Conservation (phyloP, 2,797 vertebrate species). For the Oreochromis mossambicus region DNA sequence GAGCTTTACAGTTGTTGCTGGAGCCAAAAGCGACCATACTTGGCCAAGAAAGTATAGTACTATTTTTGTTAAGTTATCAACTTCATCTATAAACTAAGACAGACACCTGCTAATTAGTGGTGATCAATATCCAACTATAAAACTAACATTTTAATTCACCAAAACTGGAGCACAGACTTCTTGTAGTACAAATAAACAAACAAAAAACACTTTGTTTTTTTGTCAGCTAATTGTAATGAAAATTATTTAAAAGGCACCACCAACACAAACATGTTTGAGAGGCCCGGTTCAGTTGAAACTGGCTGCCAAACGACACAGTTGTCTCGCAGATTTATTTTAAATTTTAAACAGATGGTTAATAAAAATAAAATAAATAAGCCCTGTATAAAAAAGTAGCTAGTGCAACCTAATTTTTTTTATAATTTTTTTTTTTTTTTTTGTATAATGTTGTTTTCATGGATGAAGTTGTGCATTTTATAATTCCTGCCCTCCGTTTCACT, state of each 20-base stretch:
- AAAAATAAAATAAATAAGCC: not conserved
- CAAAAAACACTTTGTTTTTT: not conserved
- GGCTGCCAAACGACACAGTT: not conserved
- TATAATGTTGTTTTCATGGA: not conserved
- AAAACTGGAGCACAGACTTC: not conserved
- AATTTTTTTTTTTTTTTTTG: not conserved
- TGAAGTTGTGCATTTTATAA: not conserved
- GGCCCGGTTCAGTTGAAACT: not conserved
- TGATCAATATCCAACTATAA: accelerated
- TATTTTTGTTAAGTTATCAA: not conserved
- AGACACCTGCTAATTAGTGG: not conserved
- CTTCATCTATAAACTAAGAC: not conserved
- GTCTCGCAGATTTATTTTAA: not conserved
- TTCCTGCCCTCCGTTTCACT: not conserved
- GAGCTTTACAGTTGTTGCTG: not conserved
- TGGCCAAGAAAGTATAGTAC: too few relatives aligned
- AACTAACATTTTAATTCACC: not conserved
- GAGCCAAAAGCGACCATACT: accelerated
- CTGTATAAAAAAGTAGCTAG: not conserved
- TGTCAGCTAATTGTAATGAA: not conserved
- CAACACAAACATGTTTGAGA: not conserved
- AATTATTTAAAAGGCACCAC: not conserved
- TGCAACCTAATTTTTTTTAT: not conserved
- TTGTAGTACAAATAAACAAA: not conserved
- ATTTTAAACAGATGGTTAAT: not conserved